Evolutionary conservation across 2,888 invertebrate species (phyloP).

Genomic region (Conomelus anceps): DNA sequence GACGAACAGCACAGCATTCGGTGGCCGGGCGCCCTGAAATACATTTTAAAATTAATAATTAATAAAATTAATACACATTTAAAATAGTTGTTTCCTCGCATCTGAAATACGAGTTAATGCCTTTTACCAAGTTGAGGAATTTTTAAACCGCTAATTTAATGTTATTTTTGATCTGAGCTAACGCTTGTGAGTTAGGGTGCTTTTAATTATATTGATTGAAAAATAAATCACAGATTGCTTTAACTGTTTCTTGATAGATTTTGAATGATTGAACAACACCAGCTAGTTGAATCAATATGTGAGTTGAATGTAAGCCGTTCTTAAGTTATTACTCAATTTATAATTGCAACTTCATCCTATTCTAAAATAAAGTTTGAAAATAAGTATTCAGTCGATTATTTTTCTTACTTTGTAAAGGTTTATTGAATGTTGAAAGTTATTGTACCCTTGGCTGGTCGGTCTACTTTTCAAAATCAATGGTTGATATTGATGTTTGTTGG

Average conservation of each 20-base stretch:
- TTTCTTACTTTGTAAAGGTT: background rate
- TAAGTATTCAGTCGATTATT: background rate
- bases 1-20: too few relatives aligned
- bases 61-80: too few relatives aligned
- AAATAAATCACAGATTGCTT: background rate
- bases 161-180: too few relatives aligned
- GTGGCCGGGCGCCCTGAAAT: too few relatives aligned
- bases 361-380: background rate
- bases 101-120: too few relatives aligned
- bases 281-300: background rate
- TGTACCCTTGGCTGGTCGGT: background rate
- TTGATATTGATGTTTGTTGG: background rate
- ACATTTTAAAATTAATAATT: too few relatives aligned
- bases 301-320: background rate
- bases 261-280: background rate
- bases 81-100: too few relatives aligned
- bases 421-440: background rate
- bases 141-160: too few relatives aligned
- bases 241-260: background rate
- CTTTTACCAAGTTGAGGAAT: too few relatives aligned
- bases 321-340: background rate
- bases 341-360: background rate
- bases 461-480: background rate
- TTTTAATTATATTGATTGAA: too few relatives aligned
- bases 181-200: too few relatives aligned